Evolutionary conservation across 2,888 invertebrate species (phyloP).

Genomic region (Cryptus viduatorius): DNA sequence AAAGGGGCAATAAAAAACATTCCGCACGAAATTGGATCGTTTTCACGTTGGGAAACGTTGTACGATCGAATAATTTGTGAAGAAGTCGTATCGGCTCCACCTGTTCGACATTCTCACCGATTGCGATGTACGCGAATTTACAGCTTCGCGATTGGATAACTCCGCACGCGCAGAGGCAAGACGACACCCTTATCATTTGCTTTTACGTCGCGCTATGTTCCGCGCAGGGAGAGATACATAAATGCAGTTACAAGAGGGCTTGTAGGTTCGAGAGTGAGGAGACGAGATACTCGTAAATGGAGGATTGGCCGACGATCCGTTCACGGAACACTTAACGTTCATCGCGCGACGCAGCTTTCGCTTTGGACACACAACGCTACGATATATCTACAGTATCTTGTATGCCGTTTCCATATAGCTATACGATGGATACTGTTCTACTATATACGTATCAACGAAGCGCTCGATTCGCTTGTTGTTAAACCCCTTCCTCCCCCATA

Average conservation of each 20-base stretch:
- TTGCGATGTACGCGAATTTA: slow-evolving; percentile 1
- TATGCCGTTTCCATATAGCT: not conserved
- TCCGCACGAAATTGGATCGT: not conserved
- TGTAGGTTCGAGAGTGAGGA: slow-evolving; percentile 24
- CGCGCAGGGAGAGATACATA: slow-evolving; percentile 15
- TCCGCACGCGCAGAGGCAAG: not conserved
- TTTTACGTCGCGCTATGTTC: slow-evolving; percentile 2
- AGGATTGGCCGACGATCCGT: slow-evolving; percentile 71
- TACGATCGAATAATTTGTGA: not conserved
- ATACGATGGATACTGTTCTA: not conserved
- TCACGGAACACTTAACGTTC: slow-evolving; percentile 57
- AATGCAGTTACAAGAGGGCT: slow-evolving; percentile 20
- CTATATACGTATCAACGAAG: slow-evolving; percentile 28
- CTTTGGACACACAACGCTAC: not conserved
- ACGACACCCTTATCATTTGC: slow-evolving; percentile 10
- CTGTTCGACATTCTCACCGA: not conserved
- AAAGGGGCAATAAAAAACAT: not conserved
- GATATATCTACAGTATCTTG: not conserved
- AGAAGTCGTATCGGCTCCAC: not conserved
- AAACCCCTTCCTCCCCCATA: not conserved
- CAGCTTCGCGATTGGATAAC: not conserved
- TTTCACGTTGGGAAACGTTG: not conserved
- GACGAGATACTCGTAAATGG: slow-evolving; percentile 68
- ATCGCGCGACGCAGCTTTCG: slow-evolving; percentile 35
- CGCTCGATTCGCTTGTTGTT: slow-evolving; percentile 41